Conservation (phyloP, 2,113 vertebrate species). For the Laticauda laticaudata region DNA sequence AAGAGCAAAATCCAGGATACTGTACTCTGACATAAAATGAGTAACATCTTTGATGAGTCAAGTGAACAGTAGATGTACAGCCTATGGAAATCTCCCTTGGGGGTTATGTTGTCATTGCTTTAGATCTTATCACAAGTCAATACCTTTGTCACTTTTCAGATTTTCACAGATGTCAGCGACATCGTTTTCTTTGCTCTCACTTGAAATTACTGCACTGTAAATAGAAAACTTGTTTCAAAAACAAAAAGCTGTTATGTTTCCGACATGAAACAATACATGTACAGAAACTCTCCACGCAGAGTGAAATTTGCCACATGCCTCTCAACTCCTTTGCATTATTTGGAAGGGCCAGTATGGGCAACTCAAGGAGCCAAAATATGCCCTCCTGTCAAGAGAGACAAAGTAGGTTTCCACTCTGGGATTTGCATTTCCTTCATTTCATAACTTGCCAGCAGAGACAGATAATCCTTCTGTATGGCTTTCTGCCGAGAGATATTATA, state of each 20-base stretch:
- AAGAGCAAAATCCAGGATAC: background rate
- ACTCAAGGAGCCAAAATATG: conserved; percentile 40
- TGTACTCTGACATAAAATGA: conserved; percentile 35
- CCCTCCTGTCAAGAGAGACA: conserved; percentile 36
- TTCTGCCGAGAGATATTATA: conserved; percentile 37
- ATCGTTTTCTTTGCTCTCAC: conserved; percentile 43
- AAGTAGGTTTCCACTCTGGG: conserved; percentile 27
- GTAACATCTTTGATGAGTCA: conserved; percentile 50
- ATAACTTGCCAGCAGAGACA: conserved; percentile 36
- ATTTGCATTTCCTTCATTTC: conserved; percentile 42
- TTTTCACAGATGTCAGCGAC: conserved; percentile 60
- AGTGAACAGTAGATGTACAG: conserved; percentile 48
- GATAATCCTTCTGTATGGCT: background rate
- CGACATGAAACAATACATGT: conserved; percentile 52
- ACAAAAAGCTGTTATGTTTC: conserved; percentile 55
- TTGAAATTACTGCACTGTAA: conserved; percentile 57
- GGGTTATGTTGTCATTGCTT: conserved; percentile 14
- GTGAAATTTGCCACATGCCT: conserved; percentile 43
- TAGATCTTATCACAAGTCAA: conserved; percentile 56
- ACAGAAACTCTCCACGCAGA: conserved; percentile 51
- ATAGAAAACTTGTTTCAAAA: conserved; percentile 57
- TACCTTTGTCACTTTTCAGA: conserved; percentile 49
- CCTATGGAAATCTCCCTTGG: conserved; percentile 46
- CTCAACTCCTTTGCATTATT: conserved; percentile 42
- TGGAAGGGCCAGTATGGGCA: conserved; percentile 35